A percentile compares a stretch with the other conserved stretches of the same genome.
These are phyloP conservation scores for Dermatophagoides farinae DNA, from an alignment of 1,140 invertebrate species.

Conservation along the genomic window DNA sequence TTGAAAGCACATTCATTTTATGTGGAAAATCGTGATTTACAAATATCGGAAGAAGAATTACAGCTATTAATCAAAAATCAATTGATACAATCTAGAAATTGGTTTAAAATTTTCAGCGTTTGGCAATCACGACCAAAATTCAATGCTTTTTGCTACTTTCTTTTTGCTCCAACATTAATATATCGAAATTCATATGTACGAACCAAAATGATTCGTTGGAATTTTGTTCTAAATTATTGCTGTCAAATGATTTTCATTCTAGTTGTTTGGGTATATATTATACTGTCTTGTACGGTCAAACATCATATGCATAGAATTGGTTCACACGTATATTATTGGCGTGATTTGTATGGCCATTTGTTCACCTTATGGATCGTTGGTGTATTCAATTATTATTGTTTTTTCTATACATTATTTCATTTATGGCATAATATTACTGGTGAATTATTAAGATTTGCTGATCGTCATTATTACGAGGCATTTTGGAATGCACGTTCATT, in stretches of 20 bases:
- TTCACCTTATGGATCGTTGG: slow-evolving; percentile 52
- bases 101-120: too few relatives aligned
- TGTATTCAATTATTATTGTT: slow-evolving; percentile 45
- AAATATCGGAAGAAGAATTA: background rate
- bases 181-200: slow-evolving; percentile 28
- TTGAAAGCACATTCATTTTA: slow-evolving; percentile 8
- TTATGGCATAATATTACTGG: slow-evolving; percentile 70
- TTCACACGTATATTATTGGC: slow-evolving; percentile 33
- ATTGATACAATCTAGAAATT: background rate
- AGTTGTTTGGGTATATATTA: slow-evolving; percentile 47
- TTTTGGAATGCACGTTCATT: slow-evolving; percentile 83
- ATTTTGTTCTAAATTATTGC: slow-evolving; percentile 43
- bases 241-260: slow-evolving; percentile 50
- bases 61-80: background rate
- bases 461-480: slow-evolving; percentile 64
- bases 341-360: slow-evolving; percentile 35
- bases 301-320: slow-evolving; percentile 49
- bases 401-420: slow-evolving; percentile 66
- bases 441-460: slow-evolving; percentile 63
- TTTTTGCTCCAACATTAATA: slow-evolving; percentile 20
- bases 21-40: background rate
- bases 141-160: slow-evolving; percentile 18
- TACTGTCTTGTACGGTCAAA: slow-evolving; percentile 49
- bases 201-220: slow-evolving; percentile 49
- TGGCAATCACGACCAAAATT: background rate